These are phyloP conservation scores for Bombus haemorrhoidalis DNA, from an alignment of 1,140 invertebrate genomes.

Conservation along the genomic window DNA sequence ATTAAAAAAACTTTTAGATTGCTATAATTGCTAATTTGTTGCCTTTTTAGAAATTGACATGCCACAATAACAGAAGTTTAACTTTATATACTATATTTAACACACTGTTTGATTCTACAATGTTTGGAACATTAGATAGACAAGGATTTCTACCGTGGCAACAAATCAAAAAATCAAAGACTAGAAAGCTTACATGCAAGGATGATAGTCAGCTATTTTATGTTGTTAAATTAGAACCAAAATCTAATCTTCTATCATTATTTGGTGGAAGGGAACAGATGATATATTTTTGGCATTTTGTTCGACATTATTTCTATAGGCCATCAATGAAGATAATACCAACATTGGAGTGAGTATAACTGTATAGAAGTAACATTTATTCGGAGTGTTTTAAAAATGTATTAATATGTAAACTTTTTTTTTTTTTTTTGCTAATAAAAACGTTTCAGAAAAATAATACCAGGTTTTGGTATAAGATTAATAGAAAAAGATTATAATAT, in stretches of 20 bases:
- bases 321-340: conserved; percentile 72
- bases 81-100: conserved; percentile 62
- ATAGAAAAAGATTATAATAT: conserved; percentile 78
- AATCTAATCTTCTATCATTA: conserved; percentile 56
- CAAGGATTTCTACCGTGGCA: conserved; percentile 67
- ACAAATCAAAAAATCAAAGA: not conserved
- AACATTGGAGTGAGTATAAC: conserved; percentile 76
- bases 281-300: conserved; percentile 77
- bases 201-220: conserved; percentile 41
- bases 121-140: conserved; percentile 68
- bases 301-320: conserved; percentile 67
- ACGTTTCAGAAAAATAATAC: conserved; percentile 76
- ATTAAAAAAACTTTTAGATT: not conserved
- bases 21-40: not conserved
- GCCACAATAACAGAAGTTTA: fast-evolving
- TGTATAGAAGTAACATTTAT: not conserved
- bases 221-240: conserved; percentile 73
- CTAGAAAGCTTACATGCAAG: not conserved
- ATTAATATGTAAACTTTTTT: conserved; percentile 26
- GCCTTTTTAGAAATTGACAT: conserved; percentile 4
- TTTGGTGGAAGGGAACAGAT: conserved; percentile 62
- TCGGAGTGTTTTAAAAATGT: conserved; percentile 13
- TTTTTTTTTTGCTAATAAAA: conserved; percentile 14
- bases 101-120: conserved; percentile 69
- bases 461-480: conserved; percentile 80